Base-by-base conservation (phyloP, 2,113 vertebrate genomes). In the Neotoma lepida region DNA sequence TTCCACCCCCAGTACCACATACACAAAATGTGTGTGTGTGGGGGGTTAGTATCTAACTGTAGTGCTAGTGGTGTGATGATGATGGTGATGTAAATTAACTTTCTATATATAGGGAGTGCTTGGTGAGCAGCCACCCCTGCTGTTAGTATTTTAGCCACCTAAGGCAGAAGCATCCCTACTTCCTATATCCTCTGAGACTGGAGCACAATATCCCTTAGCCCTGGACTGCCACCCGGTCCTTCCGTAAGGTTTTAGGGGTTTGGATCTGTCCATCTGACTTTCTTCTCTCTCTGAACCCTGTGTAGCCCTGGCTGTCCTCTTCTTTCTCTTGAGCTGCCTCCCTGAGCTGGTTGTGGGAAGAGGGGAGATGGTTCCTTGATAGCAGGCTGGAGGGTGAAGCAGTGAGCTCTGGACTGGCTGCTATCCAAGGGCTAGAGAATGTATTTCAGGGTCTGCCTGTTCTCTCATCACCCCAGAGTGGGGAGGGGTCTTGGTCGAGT, bases 361-460 rank as follows among this genome's bases (percentile, higher is more conserved):
- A 89, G 28, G 28, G 71, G 54, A 86, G 46, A 35, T 88, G 74
- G 77, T 33, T 46, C 71, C 54, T 63, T 63, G 8, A 9, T 28
- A 30, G 63, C 24, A 84, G 44, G 5, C 30, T 46, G 3, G 12
- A n/a, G 76, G 63, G 3, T 6, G 22, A 76, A 80, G 39, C 84
- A 49, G 0, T 39, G 86, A 30, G n/a, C 49, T 95, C 58, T 82
- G 84, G 9, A 80, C 15, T 10, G 1, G 33, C 85, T 85, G 90
- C 78, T 66, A 41, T 81, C 22, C 66, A 15, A 30, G 90, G 86
- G 44, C 35, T 68, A 71, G 14, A 63, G 33, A 86, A 71, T 71
- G 91, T 93, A 85, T 90, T 92, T 73, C 61, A 66, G 86, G 90
- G 78, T 92, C 87, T 92, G 76, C 70, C 77, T 89, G 0, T 93